Base-by-base conservation (phyloP, 2,113 vertebrate genomes). In the Podarcis raffonei region DNA sequence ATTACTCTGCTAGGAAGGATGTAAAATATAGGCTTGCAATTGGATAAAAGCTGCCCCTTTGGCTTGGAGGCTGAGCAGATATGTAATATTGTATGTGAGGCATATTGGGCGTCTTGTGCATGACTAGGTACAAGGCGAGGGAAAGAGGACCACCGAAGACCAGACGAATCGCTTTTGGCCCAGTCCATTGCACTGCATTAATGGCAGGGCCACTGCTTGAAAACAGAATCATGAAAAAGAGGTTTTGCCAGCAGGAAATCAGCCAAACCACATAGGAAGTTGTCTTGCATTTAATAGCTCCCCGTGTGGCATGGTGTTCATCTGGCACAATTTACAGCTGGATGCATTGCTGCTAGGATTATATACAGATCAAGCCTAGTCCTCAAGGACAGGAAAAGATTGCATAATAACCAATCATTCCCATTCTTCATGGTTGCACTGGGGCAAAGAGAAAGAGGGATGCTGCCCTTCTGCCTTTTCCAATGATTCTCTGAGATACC, bases 1-100 rank as follows among this genome's bases (percentile, higher is more conserved):
- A 93, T 92, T 88, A 89, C 83, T 53, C 81, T 87, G 83, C 87
- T 93, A 91, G 2, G 2, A 78, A 94, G 83, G 74, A 92, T 87
- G 81, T 87, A 81, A 93, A 94, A 83, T 84, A 74, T 42, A 90
- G 86, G 87, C 35, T 91, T 93, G 32, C 86, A 90, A 93, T 90
- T 89, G 42, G 42, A 22, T 30, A 69, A 83, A 75, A 92, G 32
- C 88, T 88, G 71, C 76, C 48, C 53, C 35, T 90, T 89, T 90
- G 78, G 81, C 92, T 92, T 90, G 35, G 16, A 84, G 39, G 4
- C 7, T 25, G 89, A 94, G 82, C 84, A 87, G 85, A 92, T 95
- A 92, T 84, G 86, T 90, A 85, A 89, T 89, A 83, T 84, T 85
- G 89, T 86, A 32, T 71, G 65, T 88, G 71, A 87, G 53, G 71